Percentiles rank a stretch among this genome's conserved stretches.
These are phyloP conservation scores for Hyles vespertilio DNA, from an alignment of 1,140 invertebrate genomes.

Conservation along the genomic window DNA sequence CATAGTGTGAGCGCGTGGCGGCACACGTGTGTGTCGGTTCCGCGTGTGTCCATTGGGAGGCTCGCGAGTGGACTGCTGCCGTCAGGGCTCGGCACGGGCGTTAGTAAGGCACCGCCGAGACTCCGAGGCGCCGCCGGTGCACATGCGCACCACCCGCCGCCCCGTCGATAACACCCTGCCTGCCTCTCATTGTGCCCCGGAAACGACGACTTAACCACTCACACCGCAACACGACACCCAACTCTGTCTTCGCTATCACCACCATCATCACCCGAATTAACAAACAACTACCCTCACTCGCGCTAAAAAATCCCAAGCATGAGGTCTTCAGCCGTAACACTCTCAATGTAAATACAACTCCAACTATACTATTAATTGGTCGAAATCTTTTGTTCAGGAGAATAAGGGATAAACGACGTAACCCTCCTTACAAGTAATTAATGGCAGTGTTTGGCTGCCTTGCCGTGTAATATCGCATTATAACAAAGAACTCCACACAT, in stretches of 20 bases:
- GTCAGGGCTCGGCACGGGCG: slow-evolving; percentile 50
- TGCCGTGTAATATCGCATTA: not conserved
- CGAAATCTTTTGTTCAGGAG: too few relatives aligned
- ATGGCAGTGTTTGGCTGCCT: not conserved
- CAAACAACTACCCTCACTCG: too few relatives aligned
- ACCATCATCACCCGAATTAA: slow-evolving; percentile 23
- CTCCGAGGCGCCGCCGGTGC: slow-evolving; percentile 61
- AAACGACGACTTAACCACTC: slow-evolving; percentile 69
- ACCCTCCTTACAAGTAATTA: too few relatives aligned
- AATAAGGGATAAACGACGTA: too few relatives aligned
- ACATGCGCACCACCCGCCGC: slow-evolving; percentile 54
- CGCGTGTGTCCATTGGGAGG: slow-evolving; percentile 36
- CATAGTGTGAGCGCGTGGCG: slow-evolving; percentile 34
- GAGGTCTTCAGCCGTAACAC: too few relatives aligned
- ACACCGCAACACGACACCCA: slow-evolving; percentile 52
- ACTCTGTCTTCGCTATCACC: slow-evolving; percentile 37
- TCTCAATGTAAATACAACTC: too few relatives aligned
- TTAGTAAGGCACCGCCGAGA: slow-evolving; percentile 63
- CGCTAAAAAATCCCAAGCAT: too few relatives aligned
- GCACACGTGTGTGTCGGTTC: not conserved
- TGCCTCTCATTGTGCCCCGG: slow-evolving; percentile 65
- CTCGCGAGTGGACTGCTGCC: slow-evolving; percentile 54
- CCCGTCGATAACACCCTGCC: slow-evolving; percentile 58
- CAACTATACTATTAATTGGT: too few relatives aligned
- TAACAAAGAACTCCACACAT: too few relatives aligned